Base-by-base conservation (phyloP, 2,797 vertebrate genomes). In the Eulemur coronatus region DNA sequence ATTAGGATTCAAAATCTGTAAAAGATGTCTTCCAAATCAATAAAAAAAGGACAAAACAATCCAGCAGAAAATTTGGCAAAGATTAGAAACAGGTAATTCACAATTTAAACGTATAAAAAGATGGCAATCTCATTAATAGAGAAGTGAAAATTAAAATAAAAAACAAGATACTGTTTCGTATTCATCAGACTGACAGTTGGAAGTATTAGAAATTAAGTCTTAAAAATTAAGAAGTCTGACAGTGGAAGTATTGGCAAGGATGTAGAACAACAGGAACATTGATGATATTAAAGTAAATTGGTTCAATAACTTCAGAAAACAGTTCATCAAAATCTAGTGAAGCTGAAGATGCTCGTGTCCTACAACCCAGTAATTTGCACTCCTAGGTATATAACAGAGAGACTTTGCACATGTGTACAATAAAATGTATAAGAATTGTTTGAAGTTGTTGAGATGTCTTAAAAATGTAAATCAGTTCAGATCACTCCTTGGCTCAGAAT, bases 91-190 rank as follows among this genome's bases (percentile, higher is more conserved):
- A 89, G 48, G 28, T n/a, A 89, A 12, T 81, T 93, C 35, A 55
- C 7, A 91, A 76, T 84, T 85, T 92, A 75, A 93, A 65, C 10
- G 43, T 59, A 96, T 50, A 67, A 79, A 92, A 78, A 78, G 59
- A 46, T 18, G n/a, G 13, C 38, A 65, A 78, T 22, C 70, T 96
- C 46, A 48, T 84, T 82, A 88, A 52, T 61, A 84, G 26, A 89
- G 6, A 72, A 80, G 14, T 13, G 14, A 73, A 80, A 84, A 76
- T 22, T 69, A 41, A 84, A 93, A 59, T 79, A 13, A 57, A 70
- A 86, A 91, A 59, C 55, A 73, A 70, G 30, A 46, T 82, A 48
- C 24, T 15, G 48, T 63, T 70, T 46, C 63, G 38, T 89, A 50
- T 82, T 91, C 3, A 57, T 76, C 61, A 24, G 13, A 63, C 48